Conservation (phyloP, 2,113 vertebrate genomes). For the Agelaius phoeniceus region DNA sequence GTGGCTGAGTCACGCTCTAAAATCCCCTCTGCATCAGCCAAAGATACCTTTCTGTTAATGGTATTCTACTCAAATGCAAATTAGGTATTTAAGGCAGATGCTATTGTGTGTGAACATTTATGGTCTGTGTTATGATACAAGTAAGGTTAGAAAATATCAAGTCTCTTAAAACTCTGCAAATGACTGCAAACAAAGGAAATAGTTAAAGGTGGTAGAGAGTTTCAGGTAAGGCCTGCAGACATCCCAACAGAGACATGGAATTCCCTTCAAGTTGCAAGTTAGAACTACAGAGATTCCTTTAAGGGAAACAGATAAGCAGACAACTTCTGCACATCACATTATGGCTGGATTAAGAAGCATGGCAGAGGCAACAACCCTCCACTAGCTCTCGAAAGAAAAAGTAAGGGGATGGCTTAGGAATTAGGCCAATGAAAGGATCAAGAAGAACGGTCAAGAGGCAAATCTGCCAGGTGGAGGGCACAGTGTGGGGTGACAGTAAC, state of each 20-base stretch:
- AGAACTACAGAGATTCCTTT: neutral
- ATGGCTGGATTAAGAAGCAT: neutral
- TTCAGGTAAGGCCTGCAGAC: neutral
- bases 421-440: neutral
- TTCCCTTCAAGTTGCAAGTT: neutral
- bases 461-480: neutral
- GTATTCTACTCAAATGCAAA: neutral
- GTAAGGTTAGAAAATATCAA: conserved; percentile 12
- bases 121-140: neutral
- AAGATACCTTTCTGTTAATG: neutral
- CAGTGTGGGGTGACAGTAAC: neutral
- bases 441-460: neutral
- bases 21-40: neutral
- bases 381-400: neutral
- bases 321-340: neutral
- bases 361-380: neutral
- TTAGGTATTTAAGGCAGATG: conserved; percentile 2
- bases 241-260: neutral
- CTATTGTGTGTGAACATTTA: neutral
- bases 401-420: neutral
- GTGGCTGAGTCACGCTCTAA: neutral
- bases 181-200: neutral
- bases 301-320: neutral
- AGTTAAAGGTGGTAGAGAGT: neutral
- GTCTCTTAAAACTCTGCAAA: neutral